Base-by-base conservation (phyloP, 2,888 invertebrate genomes). In the Gordius sp. region DNA sequence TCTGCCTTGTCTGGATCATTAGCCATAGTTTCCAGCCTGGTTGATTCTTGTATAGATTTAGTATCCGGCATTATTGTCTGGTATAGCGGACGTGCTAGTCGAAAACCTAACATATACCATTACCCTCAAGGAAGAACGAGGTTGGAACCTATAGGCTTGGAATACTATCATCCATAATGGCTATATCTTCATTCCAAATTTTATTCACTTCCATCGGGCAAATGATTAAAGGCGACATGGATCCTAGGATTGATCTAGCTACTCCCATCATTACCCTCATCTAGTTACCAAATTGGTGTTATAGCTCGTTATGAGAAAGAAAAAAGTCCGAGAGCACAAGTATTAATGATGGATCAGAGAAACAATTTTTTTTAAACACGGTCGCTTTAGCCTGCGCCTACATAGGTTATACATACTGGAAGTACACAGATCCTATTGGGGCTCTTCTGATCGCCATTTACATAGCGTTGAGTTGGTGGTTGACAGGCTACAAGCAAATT, bases 341-440 rank as follows among this genome's bases (percentile, higher is more conserved):
- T 63, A 8, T 63, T 73, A 24, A 66, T 70, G 1, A 67, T 68
- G 62, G 72, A 73, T 61, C 73, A 73, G 60, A 63, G 72, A 2
- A 73, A 73, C 61, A 72, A 73, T 59, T 68, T 71, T 23, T 53
- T 73, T 71, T 70, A 8, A 73, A 73, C 60, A 60, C 64, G n/a
- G 65, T 67, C 1, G 72, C 72, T 8, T 62, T 73, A 1, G 59
- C 67, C 13, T 72, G 70, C 62, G 72, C 71, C 24, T 67, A 68
- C 57, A 61, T 73, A 28, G 70, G 47, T 47, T n/a, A 18, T 4
- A 20, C 61, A 2, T 63, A 61, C 58, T 66, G 70, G 63, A 64
- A 66, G 24, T 72, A 67, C 60, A 61, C 69, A n/a, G 73, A 73
- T 62, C 72, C 73, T 0, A 60, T 68, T 4, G 73, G 73, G 8